These are phyloP conservation scores for Tipula helvola DNA, from an alignment of 2,888 invertebrate species.

Conservation along the genomic window DNA sequence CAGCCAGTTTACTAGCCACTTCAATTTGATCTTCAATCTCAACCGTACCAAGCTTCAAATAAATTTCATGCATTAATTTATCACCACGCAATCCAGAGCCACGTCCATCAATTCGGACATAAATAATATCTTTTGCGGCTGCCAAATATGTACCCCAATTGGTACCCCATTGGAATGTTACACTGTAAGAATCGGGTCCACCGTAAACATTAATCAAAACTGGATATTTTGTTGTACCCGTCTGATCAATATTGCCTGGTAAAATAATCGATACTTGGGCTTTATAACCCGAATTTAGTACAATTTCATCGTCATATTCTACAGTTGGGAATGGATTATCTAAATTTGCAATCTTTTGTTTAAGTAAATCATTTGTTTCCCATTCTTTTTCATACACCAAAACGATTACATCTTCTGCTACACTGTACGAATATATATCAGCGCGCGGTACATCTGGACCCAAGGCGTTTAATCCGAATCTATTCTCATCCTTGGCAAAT, in stretches of 20 bases:
- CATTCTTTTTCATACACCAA: constrained; percentile 38
- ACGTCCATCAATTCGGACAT: constrained; percentile 80
- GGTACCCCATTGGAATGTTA: constrained; percentile 63
- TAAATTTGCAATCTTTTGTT: constrained; percentile 35
- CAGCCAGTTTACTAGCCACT: constrained; percentile 44
- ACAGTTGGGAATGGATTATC: constrained; percentile 43
- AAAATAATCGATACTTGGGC: constrained; percentile 64
- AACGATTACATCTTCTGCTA: not conserved
- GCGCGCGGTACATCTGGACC: constrained; percentile 77
- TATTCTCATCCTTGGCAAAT: constrained; percentile 52
- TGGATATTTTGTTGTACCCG: constrained; percentile 58
- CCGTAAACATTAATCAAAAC: constrained; percentile 81
- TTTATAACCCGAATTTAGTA: constrained; percentile 47
- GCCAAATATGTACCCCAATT: constrained; percentile 84
- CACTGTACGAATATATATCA: constrained; percentile 39
- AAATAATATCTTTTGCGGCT: constrained; percentile 70
- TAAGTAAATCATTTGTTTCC: constrained; percentile 52
- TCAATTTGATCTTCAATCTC: constrained; percentile 87
- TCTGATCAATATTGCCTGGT: constrained; percentile 55
- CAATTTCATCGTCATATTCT: constrained; percentile 46
- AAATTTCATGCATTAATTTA: constrained; percentile 65
- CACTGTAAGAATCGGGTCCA: constrained; percentile 81
- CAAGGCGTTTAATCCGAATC: constrained; percentile 62
- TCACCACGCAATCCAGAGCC: constrained; percentile 83
- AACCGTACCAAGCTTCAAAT: constrained; percentile 71